A percentile compares a stretch with the other conserved stretches of the same genome.
Evolutionary conservation across 2,113 vertebrate species (phyloP).

Genomic region (western clawed frog (Xenopus tropicalis)): UCB_Xtro_10.0 CM004448.2:51705001-51705500

Average conservation of each 20-base stretch:
- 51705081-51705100: no score
- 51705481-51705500: slow-evolving; percentile 74
- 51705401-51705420: slow-evolving; percentile 59
- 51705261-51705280: slow-evolving; percentile 50
- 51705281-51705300: slow-evolving; percentile 66
- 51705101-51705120: no score
- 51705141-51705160: slow-evolving; percentile 61
- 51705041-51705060: no score
- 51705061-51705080: no score
- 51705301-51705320: slow-evolving; percentile 57
- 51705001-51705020: no score
- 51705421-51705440: slow-evolving; percentile 56
- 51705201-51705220: slow-evolving; percentile 52
- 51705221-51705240: slow-evolving; percentile 64
- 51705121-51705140: neutral
- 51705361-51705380: slow-evolving; percentile 53
- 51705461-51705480: slow-evolving; percentile 61
- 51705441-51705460: slow-evolving; percentile 52
- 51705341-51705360: slow-evolving; percentile 31
- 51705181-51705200: slow-evolving; percentile 69
- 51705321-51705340: slow-evolving; percentile 66
- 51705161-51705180: slow-evolving; percentile 68
- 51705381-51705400: slow-evolving; percentile 42
- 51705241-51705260: slow-evolving; percentile 58
- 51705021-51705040: no score